Evolutionary conservation across 2,797 vertebrate genomes (phyloP), one percentile per base, ranked within the genome.

Genomic region (Pelobates cultripes): DNA sequence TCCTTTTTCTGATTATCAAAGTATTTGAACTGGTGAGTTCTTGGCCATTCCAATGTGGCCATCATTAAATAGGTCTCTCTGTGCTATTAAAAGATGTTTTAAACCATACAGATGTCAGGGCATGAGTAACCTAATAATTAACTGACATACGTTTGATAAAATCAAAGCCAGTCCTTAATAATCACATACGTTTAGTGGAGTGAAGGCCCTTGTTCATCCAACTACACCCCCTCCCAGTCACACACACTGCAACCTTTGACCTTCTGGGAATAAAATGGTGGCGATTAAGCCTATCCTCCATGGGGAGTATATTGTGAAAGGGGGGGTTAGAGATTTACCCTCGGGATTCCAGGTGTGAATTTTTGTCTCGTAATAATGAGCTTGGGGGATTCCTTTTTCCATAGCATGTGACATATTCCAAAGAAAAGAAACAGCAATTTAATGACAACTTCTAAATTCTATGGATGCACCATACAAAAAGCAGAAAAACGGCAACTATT

Each of bases 331-430:
- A 51, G 70, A n/a, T 4, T 40, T 6, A 43, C 42, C 43, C 70
- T 71, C 7, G 14, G 70, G 45, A 51, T 51, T 71, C n/a, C 45
- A 71, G 70, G 70, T 71, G 70, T 53, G 44, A 71, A 53, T 45
- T 71, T 5, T 40, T 51, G 70, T 28, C 70, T 71, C 3, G 3
- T 71, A 17, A 51, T 71, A 71, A 71, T 53, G 70, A 71, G 44
- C 17, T 71, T 53, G 45, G 45, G 70, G 45, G 55, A 57, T 57
- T 57, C 55, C 55, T 57, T 57, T 57, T 15, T 12, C 4, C 55
- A 51, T 57, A 4, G 14, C 55, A 57, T 51, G 47, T 51, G 47
- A 51, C 10, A 10, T 51, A 3, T 10, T 5, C 47, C 47, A 51
- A 5, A 51, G 47, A 51, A 51, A 51, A 51, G 47, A 51, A 6